phyloP scores from a whole-genome alignment of 2,888 invertebrate species.

The Bibio marci region DNA sequence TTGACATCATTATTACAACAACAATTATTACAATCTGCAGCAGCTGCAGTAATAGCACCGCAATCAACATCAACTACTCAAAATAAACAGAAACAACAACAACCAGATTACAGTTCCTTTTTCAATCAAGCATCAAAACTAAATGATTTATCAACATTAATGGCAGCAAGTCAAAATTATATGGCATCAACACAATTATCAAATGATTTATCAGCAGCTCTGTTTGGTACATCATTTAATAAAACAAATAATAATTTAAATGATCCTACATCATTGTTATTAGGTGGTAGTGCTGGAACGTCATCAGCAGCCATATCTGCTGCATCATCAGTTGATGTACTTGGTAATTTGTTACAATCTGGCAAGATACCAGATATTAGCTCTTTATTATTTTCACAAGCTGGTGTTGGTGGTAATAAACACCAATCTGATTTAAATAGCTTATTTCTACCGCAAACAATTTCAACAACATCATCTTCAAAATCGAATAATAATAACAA shows the following conservation, averaged over 20 bases:
- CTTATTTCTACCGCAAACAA: conserved; percentile 19
- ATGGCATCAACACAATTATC: conserved; percentile 3
- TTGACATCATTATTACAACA: not conserved
- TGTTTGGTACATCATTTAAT: conserved; percentile 13
- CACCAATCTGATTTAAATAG: conserved; percentile 25
- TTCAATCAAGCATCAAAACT: conserved; percentile 4
- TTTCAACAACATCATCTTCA: conserved; percentile 11
- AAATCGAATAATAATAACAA: conserved; percentile 13
- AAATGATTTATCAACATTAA: conserved; percentile 2
- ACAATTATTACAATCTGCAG: not conserved
- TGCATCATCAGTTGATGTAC: conserved; percentile 5
- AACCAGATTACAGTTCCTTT: conserved; percentile 2
- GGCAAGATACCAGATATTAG: conserved; percentile 21
- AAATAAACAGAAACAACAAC: not conserved
- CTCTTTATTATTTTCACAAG: conserved; percentile 23
- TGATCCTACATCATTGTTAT: too few relatives aligned
- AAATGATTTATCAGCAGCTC: conserved; percentile 6
- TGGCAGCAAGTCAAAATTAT: conserved; percentile 1
- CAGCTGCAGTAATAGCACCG: too few relatives aligned
- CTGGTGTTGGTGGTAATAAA: conserved; percentile 16
- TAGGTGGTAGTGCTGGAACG: conserved; percentile 16
- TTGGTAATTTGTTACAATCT: conserved; percentile 16
- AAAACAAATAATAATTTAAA: too few relatives aligned
- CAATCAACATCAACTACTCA: not conserved
- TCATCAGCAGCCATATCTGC: conserved; percentile 7